Base-by-base conservation (phyloP, 2,888 invertebrate species). In the Agrotis segetum region DNA sequence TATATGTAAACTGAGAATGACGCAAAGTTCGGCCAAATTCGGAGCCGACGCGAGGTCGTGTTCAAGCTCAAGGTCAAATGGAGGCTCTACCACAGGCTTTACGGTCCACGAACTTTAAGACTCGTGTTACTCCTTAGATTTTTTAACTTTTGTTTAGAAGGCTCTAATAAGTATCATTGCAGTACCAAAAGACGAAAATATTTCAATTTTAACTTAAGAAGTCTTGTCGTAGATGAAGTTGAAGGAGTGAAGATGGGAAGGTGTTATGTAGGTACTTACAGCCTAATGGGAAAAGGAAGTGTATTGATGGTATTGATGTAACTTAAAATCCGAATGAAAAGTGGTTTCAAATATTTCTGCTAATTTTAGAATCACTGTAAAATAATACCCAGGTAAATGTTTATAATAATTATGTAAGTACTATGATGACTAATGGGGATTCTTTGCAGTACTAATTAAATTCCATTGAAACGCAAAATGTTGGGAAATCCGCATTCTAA, bases 71-170 rank as follows among this genome's bases (percentile, higher is more conserved):
- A 83, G 81, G 83, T 72, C 40, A 56, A n/a, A 69, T 9, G 67
- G 68, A 81, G 81, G 78, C 55, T 85, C 72, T 74, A 59, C 47
- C 67, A 66, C 50, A 72, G 74, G 85, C 67, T 85, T 80, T 71
- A 83, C 83, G 85, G 84, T 83, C 61, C 68, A 79, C 65, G 74
- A 74, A 76, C 66, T 79, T 68, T 29, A 56, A 63, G 13, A 65
- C 53, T 47, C 9, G 49, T 44, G 44, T 52, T 44, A 44, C 46
- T 16, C 17, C 34, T 63, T 59, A 14, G 21, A 29, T 34, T 59
- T 52, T 40, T 29, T 49, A 47, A 47, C 21, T 49, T 55, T 64
- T 64, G 44, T 74, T 74, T 49, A 17, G 4, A 66, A 19, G 13
- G 14, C 21, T 73, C 11, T 53, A 59, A 16, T 53, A 59, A 16